Evolutionary conservation across 2,888 invertebrate species (phyloP).

Genomic region (Epistrophe grossulariae): DNA sequence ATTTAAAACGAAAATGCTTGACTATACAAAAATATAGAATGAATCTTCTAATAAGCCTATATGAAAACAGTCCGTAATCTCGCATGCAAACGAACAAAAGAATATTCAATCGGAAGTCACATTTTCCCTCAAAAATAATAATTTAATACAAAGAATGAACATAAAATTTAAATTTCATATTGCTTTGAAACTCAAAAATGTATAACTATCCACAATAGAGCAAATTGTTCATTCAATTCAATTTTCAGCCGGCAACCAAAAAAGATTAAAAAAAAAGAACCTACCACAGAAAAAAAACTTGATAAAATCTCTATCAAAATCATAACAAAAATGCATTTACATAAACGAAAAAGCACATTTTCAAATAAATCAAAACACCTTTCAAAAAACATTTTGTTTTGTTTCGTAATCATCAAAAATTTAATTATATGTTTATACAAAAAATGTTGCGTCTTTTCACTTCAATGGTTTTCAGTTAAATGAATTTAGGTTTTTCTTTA

Average conservation of each 20-base stretch:
- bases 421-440: conserved; percentile 68
- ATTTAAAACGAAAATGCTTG: no score
- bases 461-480: conserved; percentile 66
- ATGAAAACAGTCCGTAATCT: no score
- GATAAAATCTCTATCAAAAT: no score
- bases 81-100: no score
- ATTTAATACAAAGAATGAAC: not conserved
- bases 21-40: no score
- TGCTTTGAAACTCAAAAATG: not conserved
- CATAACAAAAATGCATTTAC: not conserved
- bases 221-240: not conserved
- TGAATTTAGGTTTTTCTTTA: conserved; percentile 75
- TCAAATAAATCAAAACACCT: conserved; percentile 72
- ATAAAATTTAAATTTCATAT: not conserved
- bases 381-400: conserved; percentile 63
- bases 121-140: not conserved
- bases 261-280: not conserved
- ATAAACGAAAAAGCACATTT: conserved; percentile 51
- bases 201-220: no score
- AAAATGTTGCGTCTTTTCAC: conserved; percentile 70
- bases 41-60: no score
- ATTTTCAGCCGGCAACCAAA: not conserved
- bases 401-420: conserved; percentile 66
- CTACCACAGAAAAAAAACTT: not conserved
- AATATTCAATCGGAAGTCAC: no score